phyloP scores from a whole-genome alignment of 2,888 invertebrate species.

The Rhaphigaster nebulosa region DNA sequence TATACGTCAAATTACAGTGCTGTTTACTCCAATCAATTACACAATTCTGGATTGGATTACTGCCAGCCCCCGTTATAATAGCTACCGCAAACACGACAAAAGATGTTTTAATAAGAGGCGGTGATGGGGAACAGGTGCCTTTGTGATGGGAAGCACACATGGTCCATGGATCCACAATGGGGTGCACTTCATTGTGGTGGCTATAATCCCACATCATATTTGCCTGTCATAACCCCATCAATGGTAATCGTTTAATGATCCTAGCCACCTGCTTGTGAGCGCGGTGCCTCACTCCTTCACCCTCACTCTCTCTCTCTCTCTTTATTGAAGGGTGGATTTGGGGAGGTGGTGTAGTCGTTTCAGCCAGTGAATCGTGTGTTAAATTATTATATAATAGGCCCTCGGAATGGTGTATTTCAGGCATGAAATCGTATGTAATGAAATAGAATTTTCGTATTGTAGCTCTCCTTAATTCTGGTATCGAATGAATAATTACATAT shows the following conservation, averaged over 20 bases:
- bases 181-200: not conserved
- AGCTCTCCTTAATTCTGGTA: too few relatives aligned
- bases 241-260: conserved; percentile 29
- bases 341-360: not conserved
- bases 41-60: not conserved
- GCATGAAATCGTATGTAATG: not conserved
- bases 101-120: conserved; percentile 40
- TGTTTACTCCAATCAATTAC: not conserved
- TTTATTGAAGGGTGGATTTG: not conserved
- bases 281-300: not conserved
- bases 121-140: not conserved
- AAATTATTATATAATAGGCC: not conserved
- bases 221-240: conserved; percentile 53
- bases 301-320: too few relatives aligned
- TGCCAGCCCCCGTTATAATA: not conserved
- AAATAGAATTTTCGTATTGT: too few relatives aligned
- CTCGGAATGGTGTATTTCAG: not conserved
- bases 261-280: not conserved
- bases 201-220: conserved; percentile 50
- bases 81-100: not conserved
- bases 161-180: conserved; percentile 1
- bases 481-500: too few relatives aligned
- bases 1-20: not conserved
- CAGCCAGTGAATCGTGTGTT: not conserved
- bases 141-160: conserved; percentile 2